phyloP scores from a whole-genome alignment of 2,888 invertebrate genomes.

The Tortrix viridana region DNA sequence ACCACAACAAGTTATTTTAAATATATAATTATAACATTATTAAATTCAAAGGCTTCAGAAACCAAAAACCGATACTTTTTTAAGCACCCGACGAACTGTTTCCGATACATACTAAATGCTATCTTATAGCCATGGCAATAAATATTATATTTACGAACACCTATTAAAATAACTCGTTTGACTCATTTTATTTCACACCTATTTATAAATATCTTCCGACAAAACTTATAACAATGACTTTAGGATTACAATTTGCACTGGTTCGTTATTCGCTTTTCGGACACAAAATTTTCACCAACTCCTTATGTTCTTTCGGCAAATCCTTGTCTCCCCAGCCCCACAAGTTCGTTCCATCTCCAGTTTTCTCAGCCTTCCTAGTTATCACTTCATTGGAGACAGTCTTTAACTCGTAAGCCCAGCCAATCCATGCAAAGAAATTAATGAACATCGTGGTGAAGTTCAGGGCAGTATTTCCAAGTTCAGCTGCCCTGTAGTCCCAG shows the following conservation, averaged over 20 bases:
- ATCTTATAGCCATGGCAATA: no score
- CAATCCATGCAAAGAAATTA: constrained; percentile 68
- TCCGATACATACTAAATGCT: no score
- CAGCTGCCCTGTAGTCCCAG: constrained; percentile 89
- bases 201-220: no score
- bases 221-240: no score
- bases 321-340: constrained; percentile 12
- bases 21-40: no score
- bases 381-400: constrained; percentile 69
- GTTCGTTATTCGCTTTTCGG: background rate
- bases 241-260: background rate
- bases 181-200: no score
- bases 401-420: constrained; percentile 91
- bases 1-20: no score
- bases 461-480: constrained; percentile 70
- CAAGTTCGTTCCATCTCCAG: constrained; percentile 26
- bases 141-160: no score
- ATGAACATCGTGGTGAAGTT: constrained; percentile 26
- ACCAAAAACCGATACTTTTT: no score
- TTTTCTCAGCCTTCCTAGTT: constrained; percentile 2
- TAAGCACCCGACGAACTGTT: no score
- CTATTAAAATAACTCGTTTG: no score
- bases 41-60: no score
- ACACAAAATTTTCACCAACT: background rate
- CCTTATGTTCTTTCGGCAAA: constrained; percentile 4